Evolutionary conservation across 2,113 vertebrate species (phyloP).

Genomic region (Pelecanus crispus): DNA sequence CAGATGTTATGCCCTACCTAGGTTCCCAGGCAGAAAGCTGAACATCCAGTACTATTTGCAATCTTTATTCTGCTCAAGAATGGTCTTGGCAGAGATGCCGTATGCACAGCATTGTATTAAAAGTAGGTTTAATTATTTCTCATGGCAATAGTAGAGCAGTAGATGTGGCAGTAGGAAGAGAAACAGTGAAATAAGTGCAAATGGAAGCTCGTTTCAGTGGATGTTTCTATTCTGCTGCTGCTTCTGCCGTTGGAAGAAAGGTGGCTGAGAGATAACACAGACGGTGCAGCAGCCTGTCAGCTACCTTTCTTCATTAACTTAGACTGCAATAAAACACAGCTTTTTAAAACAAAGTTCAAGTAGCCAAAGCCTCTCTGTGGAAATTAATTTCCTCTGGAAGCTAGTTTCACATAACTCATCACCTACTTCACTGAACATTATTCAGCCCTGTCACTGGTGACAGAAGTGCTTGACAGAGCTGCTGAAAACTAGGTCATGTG

Average conservation of each 20-base stretch:
- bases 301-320: conserved; percentile 1
- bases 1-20: not conserved
- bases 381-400: conserved; percentile 43
- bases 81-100: not conserved
- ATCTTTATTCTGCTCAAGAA: not conserved
- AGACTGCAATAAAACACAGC: conserved; percentile 19
- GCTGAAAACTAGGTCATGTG: conserved; percentile 31
- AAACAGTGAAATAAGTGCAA: not conserved
- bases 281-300: not conserved
- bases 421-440: conserved; percentile 7
- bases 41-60: not conserved
- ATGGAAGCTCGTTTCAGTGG: not conserved
- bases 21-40: not conserved
- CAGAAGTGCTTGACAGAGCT: conserved; percentile 23
- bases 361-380: not conserved
- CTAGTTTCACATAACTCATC: conserved; percentile 3
- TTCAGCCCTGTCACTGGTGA: conserved; percentile 8
- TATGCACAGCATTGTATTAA: not conserved
- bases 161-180: not conserved
- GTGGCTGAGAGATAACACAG: not conserved
- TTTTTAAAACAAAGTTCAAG: conserved; percentile 50
- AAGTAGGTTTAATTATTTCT: not conserved
- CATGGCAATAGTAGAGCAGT: not conserved
- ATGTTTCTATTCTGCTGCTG: not conserved
- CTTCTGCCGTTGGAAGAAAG: not conserved